Evolutionary conservation across 2,113 vertebrate species (phyloP).

Genomic region (Crocuta crocuta): DNA sequence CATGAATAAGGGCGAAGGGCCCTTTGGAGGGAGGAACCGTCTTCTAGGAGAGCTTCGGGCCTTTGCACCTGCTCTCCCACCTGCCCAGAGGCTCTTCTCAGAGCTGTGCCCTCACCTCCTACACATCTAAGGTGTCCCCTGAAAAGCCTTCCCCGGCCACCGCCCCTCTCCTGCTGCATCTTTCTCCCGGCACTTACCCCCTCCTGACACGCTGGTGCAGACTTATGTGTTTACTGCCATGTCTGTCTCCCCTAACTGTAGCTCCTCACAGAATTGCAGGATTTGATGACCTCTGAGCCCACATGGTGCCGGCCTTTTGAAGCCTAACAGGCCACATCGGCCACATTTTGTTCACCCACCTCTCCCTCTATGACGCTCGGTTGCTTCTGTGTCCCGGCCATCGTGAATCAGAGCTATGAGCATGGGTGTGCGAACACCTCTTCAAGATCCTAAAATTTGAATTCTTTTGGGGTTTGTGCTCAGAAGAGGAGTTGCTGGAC

Average conservation of each 20-base stretch:
- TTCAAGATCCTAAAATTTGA: not conserved
- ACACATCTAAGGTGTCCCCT: not conserved
- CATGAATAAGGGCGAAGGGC: rapidly evolving
- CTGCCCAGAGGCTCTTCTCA: not conserved
- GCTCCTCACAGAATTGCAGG: not conserved
- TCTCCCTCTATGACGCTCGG: not conserved
- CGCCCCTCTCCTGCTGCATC: not conserved
- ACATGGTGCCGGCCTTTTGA: not conserved
- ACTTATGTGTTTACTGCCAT: rapidly evolving
- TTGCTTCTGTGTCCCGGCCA: not conserved
- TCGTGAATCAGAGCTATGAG: not conserved
- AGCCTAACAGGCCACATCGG: too few relatives aligned
- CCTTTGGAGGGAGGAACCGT: rapidly evolving
- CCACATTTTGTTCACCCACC: too few relatives aligned
- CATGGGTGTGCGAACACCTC: not conserved
- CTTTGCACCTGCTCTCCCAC: not conserved
- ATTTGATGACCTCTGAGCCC: not conserved
- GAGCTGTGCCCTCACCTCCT: not conserved
- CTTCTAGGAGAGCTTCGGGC: not conserved
- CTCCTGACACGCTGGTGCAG: rapidly evolving
- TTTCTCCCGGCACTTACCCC: not conserved
- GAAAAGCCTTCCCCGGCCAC: too few relatives aligned
- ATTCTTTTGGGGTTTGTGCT: not conserved
- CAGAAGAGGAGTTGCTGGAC: not conserved
- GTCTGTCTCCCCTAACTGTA: rapidly evolving